Evolutionary conservation across 2,888 invertebrate species (phyloP), one percentile per base, ranked within the genome.

Genomic region (Papilio elwesi): DNA sequence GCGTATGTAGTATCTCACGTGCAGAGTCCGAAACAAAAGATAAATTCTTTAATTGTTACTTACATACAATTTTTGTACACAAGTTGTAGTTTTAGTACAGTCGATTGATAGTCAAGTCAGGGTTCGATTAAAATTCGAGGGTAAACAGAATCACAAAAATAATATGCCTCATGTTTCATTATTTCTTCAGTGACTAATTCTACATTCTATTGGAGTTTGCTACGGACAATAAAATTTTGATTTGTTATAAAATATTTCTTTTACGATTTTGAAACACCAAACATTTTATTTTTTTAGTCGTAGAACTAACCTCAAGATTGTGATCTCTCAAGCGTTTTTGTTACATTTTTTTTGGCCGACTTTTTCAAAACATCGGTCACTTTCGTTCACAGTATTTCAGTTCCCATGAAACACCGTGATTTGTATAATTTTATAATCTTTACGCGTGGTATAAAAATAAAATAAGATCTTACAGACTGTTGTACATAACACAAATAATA

Each of bases 281-380:
- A 59, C 38, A 59, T 38, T 59, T 65, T 66, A 62, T 48, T 57
- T 59, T 59, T 38, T 59, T 38, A 59, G 38, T 53, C 15, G 53
- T 13, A 53, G 36, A 74, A 57, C 74, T 73, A 68, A 68, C 65
- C 66, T 38, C 66, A 59, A 74, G 72, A 73, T 71, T 74, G 55
- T 64, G 57, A 76, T 77, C 69, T 47, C 47, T 38, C 26, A 59
- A 65, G 69, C 59, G 70, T 78, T 80, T 79, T 80, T 80, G 76
- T 70, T 63, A 5, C 71, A 51, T 53, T 75, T 77, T 77, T 76
- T 77, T 55, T 57, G n/a, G 53, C 72, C 36, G 62, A 74, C 47
- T 78, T 76, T 65, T 74, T 78, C 75, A 76, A n/a, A 75, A 74
- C 76, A 47, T 68, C 74, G 80, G 78, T 80, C 79, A 80, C 77